phyloP scores from a whole-genome alignment of 2,888 invertebrate genomes.

The Habroteleia sp. region DNA sequence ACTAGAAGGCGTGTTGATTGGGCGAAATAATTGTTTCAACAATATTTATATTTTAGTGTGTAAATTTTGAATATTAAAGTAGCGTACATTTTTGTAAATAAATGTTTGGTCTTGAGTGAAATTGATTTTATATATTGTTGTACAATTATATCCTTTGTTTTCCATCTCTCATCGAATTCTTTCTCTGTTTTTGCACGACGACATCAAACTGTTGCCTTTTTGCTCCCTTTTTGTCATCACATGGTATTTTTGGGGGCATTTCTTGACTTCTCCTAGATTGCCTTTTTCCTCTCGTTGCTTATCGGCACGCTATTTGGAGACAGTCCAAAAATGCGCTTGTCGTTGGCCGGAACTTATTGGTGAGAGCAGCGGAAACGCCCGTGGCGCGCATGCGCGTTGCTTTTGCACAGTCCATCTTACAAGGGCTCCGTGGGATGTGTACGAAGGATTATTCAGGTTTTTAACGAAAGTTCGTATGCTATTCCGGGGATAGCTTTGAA shows the following conservation, averaged over 20 bases:
- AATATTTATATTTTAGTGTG: too few relatives aligned
- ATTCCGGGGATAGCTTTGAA: background rate
- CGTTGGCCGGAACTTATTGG: slow-evolving; percentile 43
- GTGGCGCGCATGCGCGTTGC: slow-evolving; percentile 22
- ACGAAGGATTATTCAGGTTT: slow-evolving; percentile 4
- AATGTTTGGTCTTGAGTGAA: too few relatives aligned
- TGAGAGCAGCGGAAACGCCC: slow-evolving; percentile 22
- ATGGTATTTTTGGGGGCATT: slow-evolving; percentile 21
- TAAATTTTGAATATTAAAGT: too few relatives aligned
- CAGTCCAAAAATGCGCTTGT: slow-evolving; percentile 53
- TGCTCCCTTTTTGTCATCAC: background rate
- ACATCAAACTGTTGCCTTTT: too few relatives aligned
- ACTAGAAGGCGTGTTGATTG: too few relatives aligned
- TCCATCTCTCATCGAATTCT: too few relatives aligned
- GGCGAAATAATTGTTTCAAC: too few relatives aligned
- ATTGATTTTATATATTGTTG: too few relatives aligned
- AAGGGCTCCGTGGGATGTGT: background rate
- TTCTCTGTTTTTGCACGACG: too few relatives aligned
- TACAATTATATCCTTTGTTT: too few relatives aligned
- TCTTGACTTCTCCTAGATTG: slow-evolving; percentile 15
- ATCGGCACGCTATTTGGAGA: slow-evolving; percentile 37
- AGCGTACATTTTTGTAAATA: too few relatives aligned
- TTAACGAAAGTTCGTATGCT: slow-evolving; percentile 9
- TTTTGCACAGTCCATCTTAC: slow-evolving; percentile 4
- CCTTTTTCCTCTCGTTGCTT: slow-evolving; percentile 10